Base-by-base conservation (phyloP, 2,113 vertebrate genomes). In the Pterophyllum scalare region DNA sequence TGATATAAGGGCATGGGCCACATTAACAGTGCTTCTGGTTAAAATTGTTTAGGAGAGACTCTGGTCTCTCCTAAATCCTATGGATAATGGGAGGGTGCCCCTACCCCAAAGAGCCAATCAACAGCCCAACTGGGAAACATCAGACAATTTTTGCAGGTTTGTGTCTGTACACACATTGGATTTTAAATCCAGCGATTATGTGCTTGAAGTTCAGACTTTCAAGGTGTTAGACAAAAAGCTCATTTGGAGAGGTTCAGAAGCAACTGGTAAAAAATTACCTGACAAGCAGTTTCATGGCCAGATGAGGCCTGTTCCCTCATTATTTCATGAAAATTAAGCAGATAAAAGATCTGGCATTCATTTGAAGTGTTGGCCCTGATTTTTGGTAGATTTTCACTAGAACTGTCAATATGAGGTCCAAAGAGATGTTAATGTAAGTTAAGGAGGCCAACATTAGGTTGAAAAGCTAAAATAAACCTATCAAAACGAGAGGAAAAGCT, bases 281-380 rank as follows among this genome's bases (percentile, higher is more conserved):
- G 24, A 31, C 43, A 70, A 70, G 43, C 24, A 52, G 56, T 58
- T 70, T 70, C 43, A 52, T 52, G 43, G 3, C 24, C 43, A 31
- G 65, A 28, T 52, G 43, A 52, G 3, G 3, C 1, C 5, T 52
- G 65, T 52, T 46, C 24, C 49, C 65, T 52, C 10, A 20, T 0
- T 7, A 70, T 70, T 70, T 52, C 43, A 31, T 70, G 65, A 70
- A 70, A 49, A 70, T 70, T 49, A 70, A 52, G 17, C 65, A 70
- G 43, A 52, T 13, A 52, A 52, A 52, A 70, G 49, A 26, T 31
- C 24, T 70, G 24, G 49, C 3, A 2, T 52, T 70, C 1, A 3
- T 70, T 70, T 70, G 24, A 70, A 20, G 3, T 52, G 65, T 49
- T 70, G 65, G 31, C 20, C 24, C 43, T 70, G 65, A 70, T 31